Base-by-base conservation (phyloP, 2,888 invertebrate species). In the Baronia brevicornis region DNA sequence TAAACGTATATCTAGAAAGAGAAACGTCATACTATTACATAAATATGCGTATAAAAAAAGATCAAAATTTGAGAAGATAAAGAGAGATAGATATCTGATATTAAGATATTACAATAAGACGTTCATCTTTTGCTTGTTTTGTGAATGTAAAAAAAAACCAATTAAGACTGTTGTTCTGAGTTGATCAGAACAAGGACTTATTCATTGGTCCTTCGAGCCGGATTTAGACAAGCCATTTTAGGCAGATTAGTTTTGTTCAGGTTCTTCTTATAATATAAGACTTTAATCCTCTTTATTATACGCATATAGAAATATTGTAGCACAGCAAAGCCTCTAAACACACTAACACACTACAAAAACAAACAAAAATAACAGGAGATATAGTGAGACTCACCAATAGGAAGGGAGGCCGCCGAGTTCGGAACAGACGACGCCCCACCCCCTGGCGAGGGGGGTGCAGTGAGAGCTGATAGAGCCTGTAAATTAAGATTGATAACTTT, bases 381-480 rank as follows among this genome's bases (percentile, higher is more conserved):
- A 18, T 28, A 17, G 11, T 13, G 12, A 28, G 15, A 46, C 64
- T 75, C 54, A 85, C 85, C 82, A 41, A 84, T 75, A 2, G 85
- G 85, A 19, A 85, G 57, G 0, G 84, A 84, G 4, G 84, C 82
- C 3, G 84, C 79, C 0, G 82, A 79, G 47, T 74, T 80, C 2
- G 82, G 77, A 20, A 65, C 42, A 1, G 85, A 82, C 0, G 74
- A 68, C 0, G 82, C 66, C 0, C 79, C 77, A 4, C 80, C 77
- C 1, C 84, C 78, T 1, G 85, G 85, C 0, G 85, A 85, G 0
- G 85, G 82, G 0, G 85, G 85, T 14, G 85, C 85, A 0, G 84
- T 84, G 1, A 85, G 52, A 0, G 84, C 62, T 0, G 84, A 80
- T 1, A 84, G 50, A 2, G 82, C 78, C 84, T 84, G 61, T 0